Conservation (phyloP, 1,140 invertebrate species). For the Temnothorax curvispinosus region DNA sequence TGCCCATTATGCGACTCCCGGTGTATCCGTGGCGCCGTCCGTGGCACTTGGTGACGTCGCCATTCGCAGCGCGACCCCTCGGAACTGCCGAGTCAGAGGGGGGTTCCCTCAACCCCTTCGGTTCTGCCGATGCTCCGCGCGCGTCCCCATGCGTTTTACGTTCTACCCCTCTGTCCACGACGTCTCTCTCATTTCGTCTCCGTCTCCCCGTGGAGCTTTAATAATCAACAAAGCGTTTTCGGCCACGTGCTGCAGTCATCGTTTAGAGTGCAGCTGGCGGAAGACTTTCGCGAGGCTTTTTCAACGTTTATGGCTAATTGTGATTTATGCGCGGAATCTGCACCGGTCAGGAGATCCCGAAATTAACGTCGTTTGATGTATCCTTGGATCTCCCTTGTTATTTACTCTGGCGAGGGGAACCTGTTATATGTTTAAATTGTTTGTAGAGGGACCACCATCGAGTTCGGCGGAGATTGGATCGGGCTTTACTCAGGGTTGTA, state of each 20-base stretch:
- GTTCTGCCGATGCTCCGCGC: slow-evolving; percentile 42
- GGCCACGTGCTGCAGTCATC: slow-evolving; percentile 58
- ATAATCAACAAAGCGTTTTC: slow-evolving; percentile 77
- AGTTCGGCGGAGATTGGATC: neutral
- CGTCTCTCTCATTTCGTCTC: slow-evolving; percentile 24
- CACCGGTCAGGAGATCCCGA: slow-evolving; percentile 31
- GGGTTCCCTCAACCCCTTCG: slow-evolving; percentile 37
- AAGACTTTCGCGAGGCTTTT: slow-evolving; percentile 29
- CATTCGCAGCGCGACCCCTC: slow-evolving; percentile 45
- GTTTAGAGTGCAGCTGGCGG: slow-evolving; percentile 23
- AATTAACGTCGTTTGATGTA: slow-evolving; percentile 54
- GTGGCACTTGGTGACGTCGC: slow-evolving; percentile 80
- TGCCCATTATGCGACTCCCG: slow-evolving; percentile 74
- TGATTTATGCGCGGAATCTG: slow-evolving; percentile 37
- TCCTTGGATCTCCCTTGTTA: neutral
- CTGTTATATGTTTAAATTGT: slow-evolving; percentile 30
- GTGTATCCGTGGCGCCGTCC: slow-evolving; percentile 68
- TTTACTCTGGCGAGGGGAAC: slow-evolving; percentile 23
- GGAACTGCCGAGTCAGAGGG: neutral
- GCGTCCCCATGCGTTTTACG: neutral
- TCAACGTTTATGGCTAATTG: slow-evolving; percentile 43
- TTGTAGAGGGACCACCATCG: slow-evolving; percentile 16
- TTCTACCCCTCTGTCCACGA: slow-evolving; percentile 16
- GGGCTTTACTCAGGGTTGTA: slow-evolving; percentile 5
- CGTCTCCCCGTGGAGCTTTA: slow-evolving; percentile 62